Conservation (phyloP, 2,888 invertebrate species). For the Aphrophora alni region DNA sequence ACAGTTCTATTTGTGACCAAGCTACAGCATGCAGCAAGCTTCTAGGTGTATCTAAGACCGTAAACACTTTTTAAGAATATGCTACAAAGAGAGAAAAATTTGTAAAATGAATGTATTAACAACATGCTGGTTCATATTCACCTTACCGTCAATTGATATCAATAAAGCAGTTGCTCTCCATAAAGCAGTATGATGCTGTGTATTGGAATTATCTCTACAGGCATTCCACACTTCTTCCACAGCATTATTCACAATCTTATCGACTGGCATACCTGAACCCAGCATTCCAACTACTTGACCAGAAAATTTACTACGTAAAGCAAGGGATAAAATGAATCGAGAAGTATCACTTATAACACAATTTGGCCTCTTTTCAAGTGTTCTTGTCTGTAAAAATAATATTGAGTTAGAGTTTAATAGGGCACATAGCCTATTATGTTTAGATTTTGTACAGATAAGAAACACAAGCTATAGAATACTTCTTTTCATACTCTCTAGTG, state of each 20-base stretch:
- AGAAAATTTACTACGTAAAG: slow-evolving; percentile 83
- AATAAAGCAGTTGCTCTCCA: slow-evolving; percentile 86
- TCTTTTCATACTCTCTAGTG: too few species aligned
- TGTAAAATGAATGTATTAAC: too few species aligned
- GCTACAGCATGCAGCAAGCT: slow-evolving; percentile 84
- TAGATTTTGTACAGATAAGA: too few species aligned
- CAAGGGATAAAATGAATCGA: slow-evolving; percentile 82
- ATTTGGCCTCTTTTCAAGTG: slow-evolving; percentile 79
- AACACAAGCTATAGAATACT: too few species aligned
- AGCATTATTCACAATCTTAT: slow-evolving; percentile 64
- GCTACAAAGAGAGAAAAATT: too few species aligned
- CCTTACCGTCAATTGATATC: slow-evolving; percentile 66
- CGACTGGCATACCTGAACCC: slow-evolving; percentile 65
- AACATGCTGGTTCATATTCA: too few species aligned
- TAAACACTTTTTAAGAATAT: slow-evolving; percentile 12
- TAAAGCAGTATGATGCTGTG: slow-evolving; percentile 73
- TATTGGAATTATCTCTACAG: slow-evolving; percentile 69
- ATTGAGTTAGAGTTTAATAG: too few species aligned
- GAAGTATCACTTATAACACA: slow-evolving; percentile 91
- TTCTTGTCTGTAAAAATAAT: slow-evolving; percentile 61
- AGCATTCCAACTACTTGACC: slow-evolving; percentile 86
- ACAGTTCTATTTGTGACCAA: slow-evolving; percentile 88
- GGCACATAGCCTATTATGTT: too few species aligned
- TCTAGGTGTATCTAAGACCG: slow-evolving; percentile 68
- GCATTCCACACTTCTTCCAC: slow-evolving; percentile 69